Base-by-base conservation (phyloP, 1,140 invertebrate species). In the Panagrolaimus sp. region DNA sequence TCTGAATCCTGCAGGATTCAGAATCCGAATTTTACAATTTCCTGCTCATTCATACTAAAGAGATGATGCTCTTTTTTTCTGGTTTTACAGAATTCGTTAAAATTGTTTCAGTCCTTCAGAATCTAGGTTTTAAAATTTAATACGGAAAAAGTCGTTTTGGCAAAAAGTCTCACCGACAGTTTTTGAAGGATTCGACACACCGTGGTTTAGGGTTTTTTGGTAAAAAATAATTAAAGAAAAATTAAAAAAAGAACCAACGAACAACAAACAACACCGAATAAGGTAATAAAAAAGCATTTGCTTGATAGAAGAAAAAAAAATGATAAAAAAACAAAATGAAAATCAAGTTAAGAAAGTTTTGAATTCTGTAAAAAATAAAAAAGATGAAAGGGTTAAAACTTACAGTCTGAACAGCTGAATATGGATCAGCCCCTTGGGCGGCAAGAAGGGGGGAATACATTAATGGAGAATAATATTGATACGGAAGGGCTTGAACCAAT, bases 401-500 rank as follows among this genome's bases (percentile, higher is more conserved):
- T 26, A 76, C 74, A 44, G 71, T 74, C 44, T 76, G 76, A 26
- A 76, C 75, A 64, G 75, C 72, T n/a, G 32, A 38, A 45, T 73
- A 76, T 14, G 73, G 75, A 52, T 76, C 73, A 55, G 68, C 58
- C 14, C 28, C 55, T n/a, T 45, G 67, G 6, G 72, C 32, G 14
- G 72, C 74, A 21, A 75, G 70, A 21, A 75, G 32, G 10, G 68
- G 43, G 6, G 71, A 76, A 68, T 76, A 78, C 14, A 76, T 43
- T 38, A 76, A 52, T n/a, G 43, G 75, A 32, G 75, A 66, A 44
- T 76, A 76, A 63, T 76, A 76, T 55, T 70, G 74, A 52, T 74
- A 78, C 24, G 70, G 68, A 48, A 78, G 43, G 44, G 75, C 70
- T 68, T 77, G 74, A 46, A 76, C 44, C 17, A 76, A 44, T 12